phyloP scores from a whole-genome alignment of 2,888 invertebrate genomes.

The Drosophila cracens region DNA sequence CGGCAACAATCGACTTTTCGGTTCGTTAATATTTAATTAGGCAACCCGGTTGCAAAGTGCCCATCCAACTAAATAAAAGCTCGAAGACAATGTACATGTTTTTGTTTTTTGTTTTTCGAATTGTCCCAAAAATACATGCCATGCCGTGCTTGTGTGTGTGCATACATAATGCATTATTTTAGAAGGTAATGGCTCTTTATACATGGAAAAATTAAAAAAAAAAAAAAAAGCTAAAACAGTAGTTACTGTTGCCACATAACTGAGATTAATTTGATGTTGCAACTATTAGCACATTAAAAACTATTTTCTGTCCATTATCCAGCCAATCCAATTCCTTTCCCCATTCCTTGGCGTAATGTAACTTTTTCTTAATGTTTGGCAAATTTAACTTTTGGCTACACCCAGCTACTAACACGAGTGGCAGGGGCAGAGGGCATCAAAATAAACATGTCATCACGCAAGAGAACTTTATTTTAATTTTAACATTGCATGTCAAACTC shows the following conservation, averaged over 20 bases:
- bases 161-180: constrained; percentile 26
- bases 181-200: background rate
- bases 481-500: constrained; percentile 75
- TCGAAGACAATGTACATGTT: constrained; percentile 22
- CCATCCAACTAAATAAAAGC: constrained; percentile 1
- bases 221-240: background rate
- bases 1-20: constrained; percentile 45
- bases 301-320: background rate
- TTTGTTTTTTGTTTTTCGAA: constrained; percentile 1
- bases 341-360: constrained; percentile 22
- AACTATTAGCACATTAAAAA: constrained; percentile 41
- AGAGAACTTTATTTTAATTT: constrained; percentile 76
- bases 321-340: background rate
- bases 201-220: background rate
- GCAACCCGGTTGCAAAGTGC: constrained; percentile 28
- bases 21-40: constrained; percentile 62
- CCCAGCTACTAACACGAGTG: constrained; percentile 38
- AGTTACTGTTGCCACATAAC: background rate
- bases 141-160: background rate
- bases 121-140: background rate
- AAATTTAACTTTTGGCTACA: constrained; percentile 50
- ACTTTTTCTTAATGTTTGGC: constrained; percentile 27
- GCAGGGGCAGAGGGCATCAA: constrained; percentile 15
- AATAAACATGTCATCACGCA: constrained; percentile 73
- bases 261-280: constrained; percentile 6